Evolutionary conservation across 2,113 vertebrate species (phyloP), one percentile per base, ranked within the genome.

Genomic region (Forbesichthys agassizii): DNA sequence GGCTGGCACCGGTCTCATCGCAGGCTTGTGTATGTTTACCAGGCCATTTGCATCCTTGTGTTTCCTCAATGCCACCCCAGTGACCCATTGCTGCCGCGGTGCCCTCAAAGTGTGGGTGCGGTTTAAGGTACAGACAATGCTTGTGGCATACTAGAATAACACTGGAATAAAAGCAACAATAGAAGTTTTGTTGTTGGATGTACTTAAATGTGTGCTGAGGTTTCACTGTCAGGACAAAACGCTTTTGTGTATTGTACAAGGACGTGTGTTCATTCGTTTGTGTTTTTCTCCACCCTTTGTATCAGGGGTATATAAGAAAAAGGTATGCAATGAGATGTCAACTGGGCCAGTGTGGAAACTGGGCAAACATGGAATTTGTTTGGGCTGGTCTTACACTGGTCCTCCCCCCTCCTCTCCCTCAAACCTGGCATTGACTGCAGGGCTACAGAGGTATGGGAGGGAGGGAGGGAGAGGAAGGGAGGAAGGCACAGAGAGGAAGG

Each of bases 31-130:
- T 66, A 63, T 55, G 73, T 74, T 61, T 68, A 77, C 69, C 79
- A 62, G 69, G 60, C 78, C 68, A 69, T 88, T 90, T 88, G 70
- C 82, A 85, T 91, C 86, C 75, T 55, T 9, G 11, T 72, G 69
- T 80, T 83, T 81, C 74, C 59, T 74, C 77, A 84, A 69, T 64
- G 76, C 52, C 66, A 27, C 27, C 5, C 14, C 14, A 78, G 68
- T 33, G 51, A 69, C 73, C 47, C 73, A 47, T 11, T 20, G 13
- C 9, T 14, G 47, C 62, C 27, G 70, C 58, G 78, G 74, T 71
- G 48, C 53, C 1, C 18, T 46, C 52, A 12, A 3, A 71, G 74
- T 77, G 68, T 64, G 67, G 68, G 18, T 77, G 71, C 68, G 61
- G 57, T 78, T 73, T 86, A 82, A 54, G 71, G 33, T 63, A 16